These are phyloP conservation scores for Luperina nickerlii DNA, from an alignment of 2,888 invertebrate species.

Conservation along the genomic window DNA sequence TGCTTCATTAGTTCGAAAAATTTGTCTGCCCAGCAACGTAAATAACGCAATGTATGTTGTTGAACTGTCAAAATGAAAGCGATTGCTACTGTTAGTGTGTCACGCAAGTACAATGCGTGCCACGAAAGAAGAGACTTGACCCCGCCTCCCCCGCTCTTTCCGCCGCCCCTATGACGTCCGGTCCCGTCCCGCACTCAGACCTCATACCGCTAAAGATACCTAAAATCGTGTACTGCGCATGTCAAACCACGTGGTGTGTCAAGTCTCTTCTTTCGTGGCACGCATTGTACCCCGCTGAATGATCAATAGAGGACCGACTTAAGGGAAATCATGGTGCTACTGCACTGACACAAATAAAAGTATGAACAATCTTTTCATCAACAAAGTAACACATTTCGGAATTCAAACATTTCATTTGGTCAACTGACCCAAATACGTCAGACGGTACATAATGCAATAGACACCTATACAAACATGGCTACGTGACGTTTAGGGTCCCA, in stretches of 20 bases:
- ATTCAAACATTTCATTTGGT: slow-evolving; percentile 31
- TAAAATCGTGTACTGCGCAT: too few relatives aligned
- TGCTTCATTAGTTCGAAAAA: too few relatives aligned
- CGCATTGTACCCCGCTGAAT: background rate
- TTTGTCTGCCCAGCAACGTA: too few relatives aligned
- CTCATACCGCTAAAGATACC: too few relatives aligned
- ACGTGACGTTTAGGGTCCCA: slow-evolving; percentile 55
- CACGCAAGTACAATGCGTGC: background rate
- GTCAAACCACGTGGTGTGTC: too few relatives aligned
- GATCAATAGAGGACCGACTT: background rate
- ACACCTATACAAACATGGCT: slow-evolving; percentile 56
- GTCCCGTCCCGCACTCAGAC: too few relatives aligned
- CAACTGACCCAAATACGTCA: slow-evolving; percentile 57
- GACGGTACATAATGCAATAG: slow-evolving; percentile 42
- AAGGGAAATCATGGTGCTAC: slow-evolving; percentile 14
- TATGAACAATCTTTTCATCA: slow-evolving; percentile 19
- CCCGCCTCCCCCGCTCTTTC: too few relatives aligned
- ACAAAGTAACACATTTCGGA: slow-evolving; percentile 44
- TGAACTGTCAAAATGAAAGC: background rate
- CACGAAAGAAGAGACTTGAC: too few relatives aligned
- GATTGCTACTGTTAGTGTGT: background rate
- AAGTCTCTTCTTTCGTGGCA: too few relatives aligned
- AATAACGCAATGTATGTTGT: too few relatives aligned
- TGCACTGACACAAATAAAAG: slow-evolving; percentile 29
- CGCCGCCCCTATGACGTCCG: too few relatives aligned